These are phyloP conservation scores for Sula dactylatra DNA, from an alignment of 2,113 vertebrate genomes.

Conservation along the genomic window DNA sequence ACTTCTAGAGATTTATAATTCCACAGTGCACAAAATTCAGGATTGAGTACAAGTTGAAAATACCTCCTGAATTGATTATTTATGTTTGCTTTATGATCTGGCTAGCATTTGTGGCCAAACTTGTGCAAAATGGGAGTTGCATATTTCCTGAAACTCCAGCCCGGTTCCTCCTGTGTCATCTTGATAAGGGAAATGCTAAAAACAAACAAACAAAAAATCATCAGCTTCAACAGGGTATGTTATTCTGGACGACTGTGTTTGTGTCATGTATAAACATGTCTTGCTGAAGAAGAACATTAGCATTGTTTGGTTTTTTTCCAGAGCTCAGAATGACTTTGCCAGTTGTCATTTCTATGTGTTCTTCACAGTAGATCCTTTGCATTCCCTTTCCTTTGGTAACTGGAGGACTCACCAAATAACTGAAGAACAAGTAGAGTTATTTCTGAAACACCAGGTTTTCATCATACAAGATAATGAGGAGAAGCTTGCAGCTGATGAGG, in stretches of 20 bases:
- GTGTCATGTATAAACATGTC: background rate
- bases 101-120: background rate
- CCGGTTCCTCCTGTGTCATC: too few relatives aligned
- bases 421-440: background rate
- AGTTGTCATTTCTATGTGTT: background rate
- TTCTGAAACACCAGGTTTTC: background rate
- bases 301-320: background rate
- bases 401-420: background rate
- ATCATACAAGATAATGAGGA: background rate
- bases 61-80: background rate
- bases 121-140: background rate
- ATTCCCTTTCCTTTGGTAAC: background rate
- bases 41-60: background rate
- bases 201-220: background rate
- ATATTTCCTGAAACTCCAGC: background rate
- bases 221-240: background rate
- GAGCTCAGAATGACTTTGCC: background rate
- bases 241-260: background rate
- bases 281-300: background rate
- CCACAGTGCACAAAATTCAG: background rate
- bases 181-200: background rate
- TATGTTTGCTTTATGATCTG: background rate
- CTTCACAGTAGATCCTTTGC: background rate
- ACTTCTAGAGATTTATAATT: background rate
- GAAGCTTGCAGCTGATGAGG: background rate